Evolutionary conservation across 2,113 vertebrate genomes (phyloP), one percentile per base, ranked within the genome.

Genomic region (Myodes glareolus): DNA sequence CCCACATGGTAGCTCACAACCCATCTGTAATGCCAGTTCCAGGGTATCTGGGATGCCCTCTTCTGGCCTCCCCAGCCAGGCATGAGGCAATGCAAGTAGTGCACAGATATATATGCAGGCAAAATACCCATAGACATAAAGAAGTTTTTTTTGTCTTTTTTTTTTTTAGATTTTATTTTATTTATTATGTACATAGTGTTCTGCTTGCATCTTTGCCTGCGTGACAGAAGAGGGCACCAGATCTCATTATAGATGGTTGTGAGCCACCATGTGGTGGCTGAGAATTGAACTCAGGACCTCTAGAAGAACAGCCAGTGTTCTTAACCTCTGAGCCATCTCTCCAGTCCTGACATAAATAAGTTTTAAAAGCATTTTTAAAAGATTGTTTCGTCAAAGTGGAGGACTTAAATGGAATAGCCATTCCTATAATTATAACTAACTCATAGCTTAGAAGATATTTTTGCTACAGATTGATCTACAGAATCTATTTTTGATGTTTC

Each of bases 401-500:
- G 70, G 76, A 85, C 33, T 55, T 84, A 85, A 91, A 76, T 85
- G 45, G 75, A 90, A 92, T 95, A 10, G 23, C 70, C 21, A 52
- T 96, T 94, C 29, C 88, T 91, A 33, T 80, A 58, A 88, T 90
- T 95, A 90, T 50, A 70, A 2, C 70, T 52, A 87, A 81, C 73
- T 96, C 78, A 89, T 29, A 92, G 89, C 80, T 77, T 89, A 92
- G 81, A 92, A 2, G 7, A 52, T 81, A 82, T 97, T 98, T 96
- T 92, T 94, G 87, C 95, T 92, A 96, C 73, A 90, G 47, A 96
- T 67, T 89, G 8, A 93, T 97, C 93, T 95, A 39, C 19, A 23
- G 61, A 95, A 95, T 97, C 97, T 98, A 45, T 92, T 98, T 98
- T 94, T 96, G 55, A 96, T 95, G 0, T 0, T 97, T 98, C 87